Percentiles rank a stretch among this genome's conserved stretches.
Conservation (phyloP, 2,888 invertebrate species). For the Drosophila macrospina region DNA sequence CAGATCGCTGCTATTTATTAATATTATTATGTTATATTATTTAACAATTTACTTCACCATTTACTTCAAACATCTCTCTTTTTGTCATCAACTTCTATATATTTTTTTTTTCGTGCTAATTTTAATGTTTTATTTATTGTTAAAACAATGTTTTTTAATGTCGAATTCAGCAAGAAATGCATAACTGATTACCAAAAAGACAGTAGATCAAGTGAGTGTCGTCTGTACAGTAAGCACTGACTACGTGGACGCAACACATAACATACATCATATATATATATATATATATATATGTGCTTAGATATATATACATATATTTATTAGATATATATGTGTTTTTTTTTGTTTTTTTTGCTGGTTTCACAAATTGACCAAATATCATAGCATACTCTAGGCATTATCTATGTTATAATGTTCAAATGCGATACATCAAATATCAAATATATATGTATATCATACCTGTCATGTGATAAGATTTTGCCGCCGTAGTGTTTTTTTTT, state of each 20-base stretch:
- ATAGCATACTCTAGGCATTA: slow-evolving; percentile 48
- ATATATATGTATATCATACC: slow-evolving; percentile 37
- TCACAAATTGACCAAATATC: slow-evolving; percentile 29
- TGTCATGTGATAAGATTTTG: slow-evolving; percentile 62
- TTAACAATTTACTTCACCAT: slow-evolving; percentile 7
- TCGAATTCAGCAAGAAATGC: slow-evolving; percentile 52
- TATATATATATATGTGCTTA: slow-evolving; percentile 8
- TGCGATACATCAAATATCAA: slow-evolving; percentile 43
- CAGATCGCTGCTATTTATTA: slow-evolving; percentile 22
- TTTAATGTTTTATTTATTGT: slow-evolving; percentile 65
- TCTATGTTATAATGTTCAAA: slow-evolving; percentile 48
- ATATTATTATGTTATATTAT: slow-evolving; percentile 5
- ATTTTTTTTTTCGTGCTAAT: slow-evolving; percentile 30
- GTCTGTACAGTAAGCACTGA: slow-evolving; percentile 31
- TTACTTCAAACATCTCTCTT: slow-evolving; percentile 1
- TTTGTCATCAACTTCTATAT: background rate
- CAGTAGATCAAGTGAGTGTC: slow-evolving; percentile 67
- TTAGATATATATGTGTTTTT: slow-evolving; percentile 12
- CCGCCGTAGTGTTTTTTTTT: slow-evolving; percentile 41
- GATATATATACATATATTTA: slow-evolving; percentile 13
- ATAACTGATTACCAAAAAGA: slow-evolving; percentile 80
- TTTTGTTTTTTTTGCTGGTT: slow-evolving; percentile 13
- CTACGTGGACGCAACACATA: slow-evolving; percentile 11
- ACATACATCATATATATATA: slow-evolving; percentile 14
- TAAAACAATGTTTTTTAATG: slow-evolving; percentile 38